phyloP scores from a whole-genome alignment of 35 echinoderm and acorn worm genomes.

The Stichopus chloronotus region DNA sequence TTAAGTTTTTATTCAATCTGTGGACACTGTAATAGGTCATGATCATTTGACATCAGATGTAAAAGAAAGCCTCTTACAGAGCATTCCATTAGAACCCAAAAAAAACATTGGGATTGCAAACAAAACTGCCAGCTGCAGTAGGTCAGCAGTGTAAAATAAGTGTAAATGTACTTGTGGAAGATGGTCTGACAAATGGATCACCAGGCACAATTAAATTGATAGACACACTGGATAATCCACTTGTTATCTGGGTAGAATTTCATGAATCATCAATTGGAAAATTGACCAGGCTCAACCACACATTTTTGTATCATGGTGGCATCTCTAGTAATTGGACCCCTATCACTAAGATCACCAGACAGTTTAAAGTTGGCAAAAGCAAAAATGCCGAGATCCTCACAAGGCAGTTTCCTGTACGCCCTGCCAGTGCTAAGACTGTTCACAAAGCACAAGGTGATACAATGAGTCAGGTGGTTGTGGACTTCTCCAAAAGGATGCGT shows the following conservation, averaged over 20 bases:
- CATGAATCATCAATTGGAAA: constrained; percentile 15
- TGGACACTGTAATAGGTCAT: constrained; percentile 21
- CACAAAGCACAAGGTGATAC: constrained; percentile 31
- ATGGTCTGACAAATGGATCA: constrained; percentile 57
- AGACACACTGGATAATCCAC: not conserved
- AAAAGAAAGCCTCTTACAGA: constrained; percentile 1
- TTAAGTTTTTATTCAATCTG: not conserved
- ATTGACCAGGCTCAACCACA: not conserved
- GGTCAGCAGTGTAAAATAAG: not conserved
- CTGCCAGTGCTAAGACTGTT: constrained; percentile 14
- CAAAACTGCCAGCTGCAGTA: constrained; percentile 27
- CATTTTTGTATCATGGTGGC: not conserved
- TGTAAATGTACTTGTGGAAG: constrained; percentile 38
- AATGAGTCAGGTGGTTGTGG: not conserved
- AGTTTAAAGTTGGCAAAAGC: constrained; percentile 42
- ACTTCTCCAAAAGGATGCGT: constrained; percentile 4
- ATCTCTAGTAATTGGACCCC: constrained; percentile 45
- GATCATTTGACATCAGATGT: not conserved
- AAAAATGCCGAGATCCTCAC: constrained; percentile 32
- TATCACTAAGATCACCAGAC: constrained; percentile 14
- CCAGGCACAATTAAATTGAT: constrained; percentile 11
- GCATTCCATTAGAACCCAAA: not conserved
- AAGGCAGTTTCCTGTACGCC: not conserved
- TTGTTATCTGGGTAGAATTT: constrained; percentile 50
- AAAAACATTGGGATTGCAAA: constrained; percentile 27